Evolutionary conservation across 1,140 invertebrate genomes (phyloP).

Genomic region (Bombus huntii): DNA sequence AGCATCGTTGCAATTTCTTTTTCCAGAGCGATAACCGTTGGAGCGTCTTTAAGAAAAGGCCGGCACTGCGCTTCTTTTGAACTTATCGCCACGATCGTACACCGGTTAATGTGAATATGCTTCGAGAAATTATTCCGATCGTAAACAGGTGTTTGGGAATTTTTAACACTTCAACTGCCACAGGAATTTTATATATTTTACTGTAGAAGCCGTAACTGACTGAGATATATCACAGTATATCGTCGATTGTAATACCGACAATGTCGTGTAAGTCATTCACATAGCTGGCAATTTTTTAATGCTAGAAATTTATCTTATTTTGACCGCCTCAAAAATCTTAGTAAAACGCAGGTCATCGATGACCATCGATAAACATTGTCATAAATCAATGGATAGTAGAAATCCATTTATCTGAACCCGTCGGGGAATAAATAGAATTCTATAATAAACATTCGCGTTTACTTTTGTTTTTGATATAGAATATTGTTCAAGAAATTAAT

Average conservation of each 20-base stretch:
- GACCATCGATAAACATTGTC: too few species aligned
- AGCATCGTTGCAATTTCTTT: conserved; percentile 66
- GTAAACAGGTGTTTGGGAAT: too few species aligned
- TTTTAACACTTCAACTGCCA: too few species aligned
- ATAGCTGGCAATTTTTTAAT: too few species aligned
- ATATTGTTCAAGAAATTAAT: background rate
- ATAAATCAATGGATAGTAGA: background rate
- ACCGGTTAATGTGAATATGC: background rate
- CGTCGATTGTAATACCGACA: too few species aligned
- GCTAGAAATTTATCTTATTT: too few species aligned
- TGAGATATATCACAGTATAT: too few species aligned
- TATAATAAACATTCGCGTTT: background rate
- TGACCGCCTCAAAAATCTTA: too few species aligned
- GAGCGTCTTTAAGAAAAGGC: conserved; percentile 41
- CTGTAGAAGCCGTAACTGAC: too few species aligned
- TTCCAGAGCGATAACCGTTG: conserved; percentile 52
- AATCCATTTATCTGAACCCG: background rate
- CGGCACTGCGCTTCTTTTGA: background rate
- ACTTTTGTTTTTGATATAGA: background rate
- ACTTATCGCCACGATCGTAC: background rate
- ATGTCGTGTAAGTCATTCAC: too few species aligned
- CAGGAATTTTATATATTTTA: too few species aligned
- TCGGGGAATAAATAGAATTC: background rate
- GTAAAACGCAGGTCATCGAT: too few species aligned
- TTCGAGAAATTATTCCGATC: background rate